Percentiles rank a stretch among this genome's conserved stretches.
Evolutionary conservation across 35 echinoderm and acorn worm genomes (phyloP).

Genomic region (Apostichopus japonicus): DNA sequence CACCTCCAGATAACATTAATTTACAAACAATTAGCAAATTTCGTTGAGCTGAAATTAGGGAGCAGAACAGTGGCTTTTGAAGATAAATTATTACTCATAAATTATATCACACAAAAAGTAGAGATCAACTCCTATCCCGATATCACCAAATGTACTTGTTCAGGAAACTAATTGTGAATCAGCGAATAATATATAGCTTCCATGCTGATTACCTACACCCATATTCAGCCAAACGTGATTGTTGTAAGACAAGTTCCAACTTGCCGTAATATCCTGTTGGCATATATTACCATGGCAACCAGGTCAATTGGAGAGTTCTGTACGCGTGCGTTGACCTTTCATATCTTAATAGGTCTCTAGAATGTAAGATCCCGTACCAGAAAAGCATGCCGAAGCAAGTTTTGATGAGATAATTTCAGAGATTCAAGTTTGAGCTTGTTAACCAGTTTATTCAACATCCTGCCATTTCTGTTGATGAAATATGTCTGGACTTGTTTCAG

Average conservation of each 20-base stretch:
- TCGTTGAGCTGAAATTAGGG: no score
- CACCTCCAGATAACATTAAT: no score
- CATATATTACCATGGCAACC: background rate
- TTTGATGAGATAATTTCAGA: background rate
- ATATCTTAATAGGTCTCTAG: background rate
- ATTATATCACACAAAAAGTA: background rate
- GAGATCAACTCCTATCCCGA: no score
- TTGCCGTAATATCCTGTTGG: conserved; percentile 17
- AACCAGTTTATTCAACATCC: background rate
- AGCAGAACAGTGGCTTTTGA: background rate
- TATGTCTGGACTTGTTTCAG: no score
- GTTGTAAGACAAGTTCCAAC: background rate
- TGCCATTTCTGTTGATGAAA: no score
- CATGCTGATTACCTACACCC: background rate
- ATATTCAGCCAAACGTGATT: background rate
- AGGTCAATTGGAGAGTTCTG: background rate
- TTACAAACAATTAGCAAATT: no score
- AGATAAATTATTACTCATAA: background rate
- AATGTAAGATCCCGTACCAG: background rate
- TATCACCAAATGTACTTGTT: background rate
- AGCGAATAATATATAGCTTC: background rate
- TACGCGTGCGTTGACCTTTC: background rate
- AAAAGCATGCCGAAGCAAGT: background rate
- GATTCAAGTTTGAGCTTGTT: background rate
- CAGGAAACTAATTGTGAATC: background rate